Evolutionary conservation across 2,113 vertebrate genomes (phyloP).

Genomic region (Nymphicus hollandicus): DNA sequence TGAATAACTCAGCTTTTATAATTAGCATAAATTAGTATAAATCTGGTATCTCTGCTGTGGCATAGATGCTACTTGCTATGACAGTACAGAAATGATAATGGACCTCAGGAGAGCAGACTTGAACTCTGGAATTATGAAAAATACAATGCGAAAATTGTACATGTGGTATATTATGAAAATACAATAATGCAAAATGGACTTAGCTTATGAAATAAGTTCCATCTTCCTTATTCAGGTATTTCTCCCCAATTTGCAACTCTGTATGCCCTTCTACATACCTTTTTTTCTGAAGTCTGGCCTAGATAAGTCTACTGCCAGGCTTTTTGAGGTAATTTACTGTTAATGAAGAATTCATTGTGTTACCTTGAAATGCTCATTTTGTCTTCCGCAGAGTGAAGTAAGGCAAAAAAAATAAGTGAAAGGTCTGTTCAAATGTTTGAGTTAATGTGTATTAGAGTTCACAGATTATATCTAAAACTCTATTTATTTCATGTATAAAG

Average conservation of each 20-base stretch:
- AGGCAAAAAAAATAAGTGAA: background rate
- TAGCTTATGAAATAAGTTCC: background rate
- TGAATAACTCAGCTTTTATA: background rate
- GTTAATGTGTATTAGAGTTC: background rate
- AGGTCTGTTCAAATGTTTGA: background rate
- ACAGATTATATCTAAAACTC: background rate
- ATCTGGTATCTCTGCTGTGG: background rate
- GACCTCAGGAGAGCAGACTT: background rate
- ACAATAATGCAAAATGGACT: background rate
- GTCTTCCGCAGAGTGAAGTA: background rate
- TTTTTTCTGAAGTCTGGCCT: background rate
- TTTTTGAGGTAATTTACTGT: background rate
- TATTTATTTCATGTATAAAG: background rate
- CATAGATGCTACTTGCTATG: background rate
- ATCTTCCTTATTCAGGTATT: background rate
- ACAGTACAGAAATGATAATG: background rate
- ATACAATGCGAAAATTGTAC: background rate
- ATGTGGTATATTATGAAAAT: background rate
- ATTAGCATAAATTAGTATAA: background rate
- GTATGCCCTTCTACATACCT: background rate
- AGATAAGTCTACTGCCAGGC: background rate
- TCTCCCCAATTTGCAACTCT: background rate
- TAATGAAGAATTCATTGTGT: background rate
- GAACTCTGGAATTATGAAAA: background rate
- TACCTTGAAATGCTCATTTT: background rate